Evolutionary conservation across 2,113 vertebrate species (phyloP).

Genomic region (Pterocles orientalis): DNA sequence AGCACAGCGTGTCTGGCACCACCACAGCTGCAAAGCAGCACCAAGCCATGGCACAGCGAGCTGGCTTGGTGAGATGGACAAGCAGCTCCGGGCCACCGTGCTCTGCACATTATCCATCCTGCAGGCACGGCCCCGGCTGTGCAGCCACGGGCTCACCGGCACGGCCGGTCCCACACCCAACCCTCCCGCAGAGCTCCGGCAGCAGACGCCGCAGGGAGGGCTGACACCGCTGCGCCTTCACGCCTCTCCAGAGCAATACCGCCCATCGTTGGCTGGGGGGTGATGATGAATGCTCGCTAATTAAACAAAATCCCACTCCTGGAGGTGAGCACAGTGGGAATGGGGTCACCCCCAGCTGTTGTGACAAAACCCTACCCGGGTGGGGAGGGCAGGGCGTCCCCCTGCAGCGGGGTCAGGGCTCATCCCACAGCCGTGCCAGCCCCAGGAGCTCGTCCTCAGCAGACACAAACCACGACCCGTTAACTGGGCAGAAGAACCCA

Average conservation of each 20-base stretch:
- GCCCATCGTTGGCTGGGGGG: background rate
- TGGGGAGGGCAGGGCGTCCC: background rate
- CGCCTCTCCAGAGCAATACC: background rate
- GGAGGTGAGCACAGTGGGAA: rapidly evolving
- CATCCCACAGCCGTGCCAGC: rapidly evolving
- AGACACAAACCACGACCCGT: background rate
- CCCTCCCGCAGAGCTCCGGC: background rate
- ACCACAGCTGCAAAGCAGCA: background rate
- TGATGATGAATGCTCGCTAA: background rate
- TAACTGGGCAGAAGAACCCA: background rate
- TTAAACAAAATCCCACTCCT: background rate
- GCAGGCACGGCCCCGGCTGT: rapidly evolving
- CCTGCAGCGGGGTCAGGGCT: background rate
- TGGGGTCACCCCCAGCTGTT: background rate
- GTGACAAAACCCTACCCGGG: background rate
- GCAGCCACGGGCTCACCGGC: background rate
- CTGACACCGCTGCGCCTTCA: background rate
- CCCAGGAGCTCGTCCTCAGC: background rate
- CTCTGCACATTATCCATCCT: background rate
- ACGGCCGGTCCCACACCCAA: background rate
- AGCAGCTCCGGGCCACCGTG: rapidly evolving
- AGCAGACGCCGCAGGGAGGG: background rate
- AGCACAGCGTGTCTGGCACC: background rate
- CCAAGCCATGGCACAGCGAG: rapidly evolving
- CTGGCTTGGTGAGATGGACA: background rate